Evolutionary conservation across 2,113 vertebrate species (phyloP), one percentile per base, ranked within the genome.

Genomic region (Neoarius graeffei): DNA sequence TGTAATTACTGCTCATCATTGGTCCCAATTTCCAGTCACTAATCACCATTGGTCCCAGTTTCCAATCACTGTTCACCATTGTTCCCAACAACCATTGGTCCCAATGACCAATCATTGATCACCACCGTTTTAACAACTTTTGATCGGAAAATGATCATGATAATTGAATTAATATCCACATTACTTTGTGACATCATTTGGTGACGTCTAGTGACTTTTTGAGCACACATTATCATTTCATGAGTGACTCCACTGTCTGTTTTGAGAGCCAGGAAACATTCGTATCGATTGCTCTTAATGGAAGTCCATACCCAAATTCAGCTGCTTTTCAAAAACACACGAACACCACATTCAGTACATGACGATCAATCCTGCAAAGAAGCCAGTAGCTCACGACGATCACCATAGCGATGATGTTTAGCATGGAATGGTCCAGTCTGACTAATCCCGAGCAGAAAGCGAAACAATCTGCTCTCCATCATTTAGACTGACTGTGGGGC

Each of bases 361-460:
- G 19, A n/a, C 64, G 30, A 48, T 10, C 35, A 48, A 19, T 80
- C 77, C n/a, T 57, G 27, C 54, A 59, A 81, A 5, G 54, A 60
- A 56, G 56, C 79, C 79, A 59, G 30, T 35, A 81, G 56, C 27
- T 81, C 79, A 81, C 15, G 7, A 35, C 5, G 27, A 83, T 64
- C 59, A 66, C 81, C 81, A 66, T 66, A 50, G 57, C 14, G 59
- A 66, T 9, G 13, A 23, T 13, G 23, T 25, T 83, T 50, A 66
- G 60, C 20, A 5, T 25, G 35, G 23, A 83, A 64, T 64, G 30
- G 25, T 83, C 42, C 59, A 25, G 25, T 6, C 59, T 66, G 81
- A 83, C 35, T 64, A 83, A 83, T 83, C 59, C 30, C n/a, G 91
- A 91, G 87, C 56, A 62, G 85, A 87, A 88, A 87, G 88, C 91